These are phyloP conservation scores for Rhinella marina DNA, from an alignment of 2,797 vertebrate genomes.

Conservation along the genomic window DNA sequence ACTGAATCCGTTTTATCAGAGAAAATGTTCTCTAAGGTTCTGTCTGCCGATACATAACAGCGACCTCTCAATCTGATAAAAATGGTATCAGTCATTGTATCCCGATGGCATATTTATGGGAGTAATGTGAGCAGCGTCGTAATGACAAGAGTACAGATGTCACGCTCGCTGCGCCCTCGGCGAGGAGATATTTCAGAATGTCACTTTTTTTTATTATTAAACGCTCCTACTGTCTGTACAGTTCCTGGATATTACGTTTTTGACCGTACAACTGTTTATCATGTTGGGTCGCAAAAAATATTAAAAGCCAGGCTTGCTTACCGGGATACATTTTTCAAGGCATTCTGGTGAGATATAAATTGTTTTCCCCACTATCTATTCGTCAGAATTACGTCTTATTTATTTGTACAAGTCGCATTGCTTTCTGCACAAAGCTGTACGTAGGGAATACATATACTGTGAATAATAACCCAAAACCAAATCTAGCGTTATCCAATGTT, in stretches of 20 bases:
- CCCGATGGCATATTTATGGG: slow-evolving; percentile 76
- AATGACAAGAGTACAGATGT: slow-evolving; percentile 86
- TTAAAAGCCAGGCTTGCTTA: slow-evolving; percentile 30
- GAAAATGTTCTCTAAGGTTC: slow-evolving; percentile 65
- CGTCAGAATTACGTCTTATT: slow-evolving; percentile 50
- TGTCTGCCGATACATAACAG: slow-evolving; percentile 70
- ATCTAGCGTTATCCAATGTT: neutral
- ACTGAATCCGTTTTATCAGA: slow-evolving; percentile 87
- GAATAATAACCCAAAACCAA: neutral
- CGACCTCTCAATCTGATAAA: slow-evolving; percentile 74
- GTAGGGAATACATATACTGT: slow-evolving; percentile 12
- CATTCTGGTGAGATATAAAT: slow-evolving; percentile 40
- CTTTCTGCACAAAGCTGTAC: slow-evolving; percentile 24
- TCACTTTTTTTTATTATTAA: slow-evolving; percentile 68
- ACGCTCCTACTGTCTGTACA: slow-evolving; percentile 66
- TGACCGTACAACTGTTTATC: slow-evolving; percentile 49
- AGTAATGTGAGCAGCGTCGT: slow-evolving; percentile 73
- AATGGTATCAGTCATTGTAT: slow-evolving; percentile 75
- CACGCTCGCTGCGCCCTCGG: slow-evolving; percentile 78
- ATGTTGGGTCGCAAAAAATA: slow-evolving; percentile 50
- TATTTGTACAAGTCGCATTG: slow-evolving; percentile 29
- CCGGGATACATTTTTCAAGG: slow-evolving; percentile 50
- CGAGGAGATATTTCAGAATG: slow-evolving; percentile 76
- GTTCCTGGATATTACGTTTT: slow-evolving; percentile 62
- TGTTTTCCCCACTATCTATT: slow-evolving; percentile 24